Evolutionary conservation across 30 jellyfish, hydroid and myxozoan genomes (phyloP), one percentile per base, ranked within the genome.

Genomic region (Catostylus mosaicus): DNA sequence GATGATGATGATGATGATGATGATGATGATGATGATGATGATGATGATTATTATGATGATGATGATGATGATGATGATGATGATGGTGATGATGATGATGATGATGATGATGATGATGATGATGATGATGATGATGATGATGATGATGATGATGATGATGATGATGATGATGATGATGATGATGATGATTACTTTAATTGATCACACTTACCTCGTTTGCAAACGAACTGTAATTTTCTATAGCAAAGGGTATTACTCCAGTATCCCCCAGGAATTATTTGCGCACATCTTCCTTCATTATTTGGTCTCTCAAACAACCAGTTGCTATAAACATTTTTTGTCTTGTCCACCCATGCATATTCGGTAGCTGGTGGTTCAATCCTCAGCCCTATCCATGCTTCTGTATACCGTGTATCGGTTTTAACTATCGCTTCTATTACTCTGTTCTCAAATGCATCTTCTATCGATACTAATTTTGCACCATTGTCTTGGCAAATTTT

Each of bases 351-450:
- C 96, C 96, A 86, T 37, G 33, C 59, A 59, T 71, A 54, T 14
- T 43, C 50, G 8, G 48, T 52, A 8, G 60, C 51, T 18, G 43
- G 33, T 8, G 67, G 36, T 18, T 50, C 29, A 19, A 18, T 9
- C 27, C 74, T 30, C 8, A 86, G 83, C 27, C 96, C 96, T 19
- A 86, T 77, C 96, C 96, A 86, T 24, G 90, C 90, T 50, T 86
- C 96, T 19, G 73, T 76, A 71, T 86, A 69, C 34, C 96, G 65
- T 0, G 96, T 77, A 10, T 77, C 32, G 12, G 76, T 20, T 30
- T 33, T 24, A 2, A 86, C 87, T 7, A 86, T 78, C 5, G 34
- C 46, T 26, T 76, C 51, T 1, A 86, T 40, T 18, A 86, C 14
- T 0, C 40, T 64, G 52, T 86, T 86, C 45, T 86, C 96, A 12